Percentiles rank a stretch among this genome's conserved stretches.
These are phyloP conservation scores for Cydia splendana DNA, from an alignment of 1,140 invertebrate species.

Conservation along the genomic window DNA sequence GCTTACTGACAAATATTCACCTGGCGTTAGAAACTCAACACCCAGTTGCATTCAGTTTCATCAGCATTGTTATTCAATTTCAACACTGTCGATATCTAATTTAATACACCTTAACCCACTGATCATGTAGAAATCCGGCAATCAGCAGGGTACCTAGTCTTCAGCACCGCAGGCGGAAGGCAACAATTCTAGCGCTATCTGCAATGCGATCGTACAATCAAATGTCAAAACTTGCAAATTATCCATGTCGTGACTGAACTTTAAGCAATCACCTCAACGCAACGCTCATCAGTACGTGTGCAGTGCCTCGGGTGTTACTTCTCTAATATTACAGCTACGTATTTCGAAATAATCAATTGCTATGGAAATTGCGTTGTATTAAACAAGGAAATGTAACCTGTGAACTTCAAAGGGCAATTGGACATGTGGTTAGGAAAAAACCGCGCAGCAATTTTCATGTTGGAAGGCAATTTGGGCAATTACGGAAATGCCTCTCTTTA, in stretches of 20 bases:
- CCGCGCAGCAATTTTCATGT: neutral
- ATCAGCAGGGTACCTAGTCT: conserved; percentile 25
- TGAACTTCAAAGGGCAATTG: conserved; percentile 21
- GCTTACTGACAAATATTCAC: neutral
- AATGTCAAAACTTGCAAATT: conserved; percentile 66
- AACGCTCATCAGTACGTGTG: conserved; percentile 51
- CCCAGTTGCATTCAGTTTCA: conserved; percentile 5
- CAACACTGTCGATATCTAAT: conserved; percentile 17
- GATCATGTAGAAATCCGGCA: conserved; percentile 27
- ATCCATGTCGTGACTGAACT: conserved; percentile 59
- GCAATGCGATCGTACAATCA: conserved; percentile 36
- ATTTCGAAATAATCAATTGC: conserved; percentile 31
- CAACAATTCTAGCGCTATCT: conserved; percentile 20
- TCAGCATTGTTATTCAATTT: conserved; percentile 16
- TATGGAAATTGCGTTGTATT: conserved; percentile 28
- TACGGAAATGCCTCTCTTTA: conserved; percentile 1
- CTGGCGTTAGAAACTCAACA: neutral
- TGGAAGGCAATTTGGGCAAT: neutral
- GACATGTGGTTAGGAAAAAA: neutral
- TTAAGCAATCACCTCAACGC: conserved; percentile 55
- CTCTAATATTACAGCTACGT: conserved; percentile 22
- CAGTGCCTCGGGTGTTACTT: conserved; percentile 39
- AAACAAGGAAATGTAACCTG: conserved; percentile 28
- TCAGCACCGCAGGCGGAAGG: conserved; percentile 28
- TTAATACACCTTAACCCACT: conserved; percentile 19